Evolutionary conservation across 1,140 invertebrate species (phyloP), one percentile per base, ranked within the genome.

Genomic region (Panagrolaimus sp.): DNA sequence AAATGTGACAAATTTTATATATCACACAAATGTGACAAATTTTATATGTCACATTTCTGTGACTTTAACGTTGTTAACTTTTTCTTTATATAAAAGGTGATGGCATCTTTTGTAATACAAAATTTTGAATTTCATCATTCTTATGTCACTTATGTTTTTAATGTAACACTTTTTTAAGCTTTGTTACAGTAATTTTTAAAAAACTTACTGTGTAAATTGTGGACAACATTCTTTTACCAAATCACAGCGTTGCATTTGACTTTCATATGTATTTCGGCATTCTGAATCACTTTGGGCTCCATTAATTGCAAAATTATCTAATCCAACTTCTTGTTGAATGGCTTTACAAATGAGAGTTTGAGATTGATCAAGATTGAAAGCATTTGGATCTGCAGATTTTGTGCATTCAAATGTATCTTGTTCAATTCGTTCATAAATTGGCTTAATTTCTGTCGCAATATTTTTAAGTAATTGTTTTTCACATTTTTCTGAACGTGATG

Each of bases 321-420:
- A 12, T 12, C 52, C 28, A 21, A 58, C 21, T 28, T 58, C 52
- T 26, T 58, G 21, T 26, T 58, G 52, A 17, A 58, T 21, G 14
- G 52, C 21, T 17, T 21, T 26, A 28, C 52, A 58, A 6, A 58
- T 28, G 5, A 58, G 52, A 12, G 21, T 21, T 21, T 58, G 21
- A 21, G 52, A 26, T 58, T 58, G 21, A 28, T 28, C 52, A 28
- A 58, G 52, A 26, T 58, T 58, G 52, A 58, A 58, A 3, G 52
- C 52, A 14, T 21, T 28, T 10, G 52, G 21, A 26, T 58, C 52
- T 12, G 28, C 21, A 21, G 21, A 26, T 12, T 28, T 21, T 5
- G 52, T 28, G n/a, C 52, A 58, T 58, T 58, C 52, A 21, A 58
- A 58, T 21, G 52, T 58, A 58, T 58, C 52, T 12, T 58, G 52